Evolutionary conservation across 2,797 vertebrate genomes (phyloP).

Genomic region (Alcedo atthis): DNA sequence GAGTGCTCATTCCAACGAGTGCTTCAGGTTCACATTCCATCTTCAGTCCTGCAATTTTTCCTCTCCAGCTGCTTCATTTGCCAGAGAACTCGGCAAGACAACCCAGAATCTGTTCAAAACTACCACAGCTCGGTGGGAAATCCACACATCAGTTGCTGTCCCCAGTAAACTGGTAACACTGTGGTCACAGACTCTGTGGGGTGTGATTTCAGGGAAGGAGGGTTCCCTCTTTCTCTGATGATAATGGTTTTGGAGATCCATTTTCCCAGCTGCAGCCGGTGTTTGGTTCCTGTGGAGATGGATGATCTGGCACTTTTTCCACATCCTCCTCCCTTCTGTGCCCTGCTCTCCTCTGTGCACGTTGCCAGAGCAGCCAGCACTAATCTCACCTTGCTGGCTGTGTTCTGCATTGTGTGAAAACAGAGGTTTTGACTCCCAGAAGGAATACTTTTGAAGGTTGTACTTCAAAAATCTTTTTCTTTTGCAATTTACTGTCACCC

Average conservation of each 20-base stretch:
- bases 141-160: background rate
- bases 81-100: background rate
- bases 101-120: background rate
- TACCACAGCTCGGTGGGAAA: background rate
- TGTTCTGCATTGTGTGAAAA: background rate
- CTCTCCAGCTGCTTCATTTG: background rate
- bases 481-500: background rate
- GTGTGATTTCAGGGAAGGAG: background rate
- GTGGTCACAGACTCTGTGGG: rapidly evolving
- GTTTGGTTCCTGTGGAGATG: background rate
- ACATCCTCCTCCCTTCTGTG: background rate
- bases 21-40: background rate
- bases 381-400: background rate
- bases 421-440: background rate
- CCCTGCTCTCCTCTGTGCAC: background rate
- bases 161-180: background rate
- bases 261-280: conserved; percentile 16
- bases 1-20: background rate
- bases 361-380: background rate
- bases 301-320: background rate
- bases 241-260: background rate
- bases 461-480: background rate
- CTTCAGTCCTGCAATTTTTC: background rate
- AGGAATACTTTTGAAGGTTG: background rate
- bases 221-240: background rate